Base-by-base conservation (phyloP, 2,888 invertebrate species). In the Listrodromus nycthemerus region DNA sequence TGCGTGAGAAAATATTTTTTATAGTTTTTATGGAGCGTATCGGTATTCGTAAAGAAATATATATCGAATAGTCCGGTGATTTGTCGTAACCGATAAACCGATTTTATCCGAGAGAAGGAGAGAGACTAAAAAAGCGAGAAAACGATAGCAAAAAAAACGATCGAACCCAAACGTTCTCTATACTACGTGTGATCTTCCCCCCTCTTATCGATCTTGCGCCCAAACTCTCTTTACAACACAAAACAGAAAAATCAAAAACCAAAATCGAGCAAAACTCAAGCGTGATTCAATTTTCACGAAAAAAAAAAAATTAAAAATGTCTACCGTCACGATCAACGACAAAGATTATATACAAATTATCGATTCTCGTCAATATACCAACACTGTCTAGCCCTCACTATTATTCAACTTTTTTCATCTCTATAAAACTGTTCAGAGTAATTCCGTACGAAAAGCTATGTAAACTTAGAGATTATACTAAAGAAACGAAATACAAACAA, bases 1-100 rank as follows among this genome's bases (percentile, higher is more conserved):
- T 82, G 85, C 85, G 85, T 83, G 80, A 87, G 85, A 83, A 80
- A 80, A 87, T 87, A 87, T 87, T 87, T 87, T 87, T 87, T 87
- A 87, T 87, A 87, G 81, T 87, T 86, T 86, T 86, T 87, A 87
- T 85, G 85, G 80, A 83, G 78, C 41, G 41, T 85, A 86, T 80
- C 82, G 82, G 80, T 83, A 82, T 81, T 78, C 37, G 63, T 75
- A 75, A 65, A 27, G 37, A 37, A 24, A 65, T 61, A 58, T 45
- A 45, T 61, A 37, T 27, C 33, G 33, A 50, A 55, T 73, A 67
- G 52, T 71, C 63, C 50, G 52, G 65, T 63, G 37, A 65, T 65
- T 75, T 37, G 48, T 65, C 58, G 16, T 41, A 8, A 37, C 45
- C 65, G 65, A 75, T 50, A 30, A 45, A 74, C 27, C 63, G 73